Base-by-base conservation (phyloP, 2,888 invertebrate genomes). In the Parasteatoda lunata region DNA sequence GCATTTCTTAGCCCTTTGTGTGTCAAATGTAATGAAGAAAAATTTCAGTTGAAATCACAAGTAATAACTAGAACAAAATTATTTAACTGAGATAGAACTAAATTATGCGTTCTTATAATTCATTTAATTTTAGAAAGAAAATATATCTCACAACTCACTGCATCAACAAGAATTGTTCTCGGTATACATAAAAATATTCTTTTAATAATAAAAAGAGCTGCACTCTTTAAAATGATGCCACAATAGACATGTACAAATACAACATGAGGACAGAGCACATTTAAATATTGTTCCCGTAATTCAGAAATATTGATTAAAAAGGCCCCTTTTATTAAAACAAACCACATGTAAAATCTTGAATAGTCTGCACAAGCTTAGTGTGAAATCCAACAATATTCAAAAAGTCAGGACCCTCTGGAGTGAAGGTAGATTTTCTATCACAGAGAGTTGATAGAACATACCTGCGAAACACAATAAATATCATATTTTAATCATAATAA, bases 311-410 rank as follows among this genome's bases (percentile, higher is more conserved):
- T 15, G 45, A 15, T 68, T 68, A 8, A 59, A 81, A 75, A 80
- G 71, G 77, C 81, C 48, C 11, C 66, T 47, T 52, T 30, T 59
- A 64, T 88, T 85, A 89, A 86, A 88, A 89, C 79, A 89, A 92
- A 82, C 93, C 93, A 89, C 93, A 93, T 48, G 93, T 93, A 91
- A 95, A 95, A 3, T 94, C 94, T 91, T 95, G 94, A 78, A 95
- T 93, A 65, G 95, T 90, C 90, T 93, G 93, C 66, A 94, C 94
- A 81, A 95, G 93, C 90, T 94, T 93, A 69, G 93, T 93, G 91
- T 95, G 94, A 89, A 95, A 93, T 77, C 95, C 95, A 87, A 94
- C 71, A 51, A 86, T 76, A 72, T 90, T 86, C 49, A 90, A 51
- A 78, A 90, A 89, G 52, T 68, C 77, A 5, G 85, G 72, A 51